These are phyloP conservation scores for Caenorhabditis auriculariae DNA, from an alignment of 2,888 invertebrate genomes.

Conservation along the genomic window DNA sequence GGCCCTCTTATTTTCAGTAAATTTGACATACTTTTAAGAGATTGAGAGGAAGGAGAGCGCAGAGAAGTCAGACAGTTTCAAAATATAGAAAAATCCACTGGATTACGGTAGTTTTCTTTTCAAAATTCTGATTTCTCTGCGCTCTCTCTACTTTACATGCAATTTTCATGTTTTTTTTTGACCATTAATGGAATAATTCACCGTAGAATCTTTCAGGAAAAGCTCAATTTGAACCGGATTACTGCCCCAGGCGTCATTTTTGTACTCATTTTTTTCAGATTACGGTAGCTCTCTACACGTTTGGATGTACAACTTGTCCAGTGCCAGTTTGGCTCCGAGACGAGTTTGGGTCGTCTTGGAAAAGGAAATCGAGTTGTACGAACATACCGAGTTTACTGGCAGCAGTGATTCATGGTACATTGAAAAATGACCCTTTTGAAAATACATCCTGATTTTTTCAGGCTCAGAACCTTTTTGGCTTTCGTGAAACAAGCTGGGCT, in stretches of 20 bases:
- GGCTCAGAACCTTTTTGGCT: slow-evolving; percentile 54
- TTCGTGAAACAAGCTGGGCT: slow-evolving; percentile 54
- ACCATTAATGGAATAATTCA: background rate
- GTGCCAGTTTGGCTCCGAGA: slow-evolving; percentile 38
- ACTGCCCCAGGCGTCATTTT: background rate
- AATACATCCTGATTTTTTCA: slow-evolving; percentile 10
- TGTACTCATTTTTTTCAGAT: slow-evolving; percentile 43
- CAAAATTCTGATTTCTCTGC: no score
- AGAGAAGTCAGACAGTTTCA: background rate
- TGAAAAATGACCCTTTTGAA: background rate
- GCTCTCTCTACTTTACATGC: no score
- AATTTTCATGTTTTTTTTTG: background rate
- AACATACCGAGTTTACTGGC: slow-evolving; percentile 62
- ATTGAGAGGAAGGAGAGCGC: background rate
- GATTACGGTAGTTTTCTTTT: no score
- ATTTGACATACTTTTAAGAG: no score
- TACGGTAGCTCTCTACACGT: slow-evolving; percentile 61
- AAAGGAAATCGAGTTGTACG: slow-evolving; percentile 59
- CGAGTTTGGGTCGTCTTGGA: slow-evolving; percentile 58
- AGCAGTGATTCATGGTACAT: slow-evolving; percentile 56
- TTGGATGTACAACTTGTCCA: slow-evolving; percentile 60
- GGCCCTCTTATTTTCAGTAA: no score
- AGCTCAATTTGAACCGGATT: background rate
- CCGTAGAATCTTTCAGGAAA: background rate
- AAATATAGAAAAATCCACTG: background rate